Evolutionary conservation across 2,113 vertebrate species (phyloP).

Genomic region (Hippocampus guttulatus): DNA sequence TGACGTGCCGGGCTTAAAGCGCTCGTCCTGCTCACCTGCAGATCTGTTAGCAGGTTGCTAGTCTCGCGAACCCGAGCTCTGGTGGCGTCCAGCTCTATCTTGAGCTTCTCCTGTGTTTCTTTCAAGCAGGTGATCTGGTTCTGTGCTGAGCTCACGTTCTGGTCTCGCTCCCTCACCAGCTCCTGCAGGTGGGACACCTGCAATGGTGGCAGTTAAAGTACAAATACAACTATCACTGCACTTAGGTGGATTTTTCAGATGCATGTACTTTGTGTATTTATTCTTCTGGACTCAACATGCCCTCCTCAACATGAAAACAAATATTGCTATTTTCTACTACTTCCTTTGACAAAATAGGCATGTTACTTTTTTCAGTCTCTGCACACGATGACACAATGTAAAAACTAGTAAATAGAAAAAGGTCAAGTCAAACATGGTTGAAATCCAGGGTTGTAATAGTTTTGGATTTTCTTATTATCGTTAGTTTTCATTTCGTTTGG

Average conservation of each 20-base stretch:
- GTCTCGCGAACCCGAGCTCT: conserved; percentile 84
- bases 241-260: neutral
- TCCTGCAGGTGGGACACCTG: conserved; percentile 89
- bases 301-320: neutral
- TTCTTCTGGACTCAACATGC: too few species aligned
- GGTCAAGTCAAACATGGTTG: neutral
- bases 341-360: too few species aligned
- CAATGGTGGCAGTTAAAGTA: neutral
- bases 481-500: too few species aligned
- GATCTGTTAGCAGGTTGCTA: conserved; percentile 81
- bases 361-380: neutral
- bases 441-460: neutral
- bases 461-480: too few species aligned
- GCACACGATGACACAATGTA: neutral
- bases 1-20: neutral
- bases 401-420: neutral
- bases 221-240: neutral
- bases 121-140: conserved; percentile 85
- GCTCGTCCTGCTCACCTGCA: conserved; percentile 75
- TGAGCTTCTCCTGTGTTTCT: conserved; percentile 87
- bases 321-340: neutral
- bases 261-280: too few species aligned
- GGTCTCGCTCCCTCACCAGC: conserved; percentile 83
- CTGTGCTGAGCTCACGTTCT: conserved; percentile 85
- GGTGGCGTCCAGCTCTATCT: conserved; percentile 83